phyloP scores from a whole-genome alignment of 2,888 invertebrate genomes.

The Amphipyra berbera region DNA sequence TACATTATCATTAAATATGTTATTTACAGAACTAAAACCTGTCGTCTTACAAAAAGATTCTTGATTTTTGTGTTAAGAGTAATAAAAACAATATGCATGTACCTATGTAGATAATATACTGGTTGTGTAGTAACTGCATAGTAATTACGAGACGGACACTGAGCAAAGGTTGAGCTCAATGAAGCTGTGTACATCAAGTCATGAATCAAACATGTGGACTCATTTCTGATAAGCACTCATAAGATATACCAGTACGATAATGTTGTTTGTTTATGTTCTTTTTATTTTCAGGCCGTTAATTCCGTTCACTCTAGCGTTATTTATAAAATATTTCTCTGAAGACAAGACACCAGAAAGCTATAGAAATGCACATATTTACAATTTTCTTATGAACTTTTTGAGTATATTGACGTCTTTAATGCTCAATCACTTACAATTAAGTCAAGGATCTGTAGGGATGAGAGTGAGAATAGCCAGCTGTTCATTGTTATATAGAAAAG shows the following conservation, averaged over 20 bases:
- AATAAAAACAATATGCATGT: not conserved
- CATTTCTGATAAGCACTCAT: conserved; percentile 18
- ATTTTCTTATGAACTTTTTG: conserved; percentile 90
- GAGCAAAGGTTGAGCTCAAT: conserved; percentile 41
- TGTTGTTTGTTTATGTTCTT: conserved; percentile 10
- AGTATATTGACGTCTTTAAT: conserved; percentile 90
- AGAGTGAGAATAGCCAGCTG: conserved; percentile 93
- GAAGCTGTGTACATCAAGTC: conserved; percentile 18
- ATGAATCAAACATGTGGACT: conserved; percentile 29
- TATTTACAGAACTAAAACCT: too few relatives aligned
- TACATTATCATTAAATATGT: too few relatives aligned
- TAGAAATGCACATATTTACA: conserved; percentile 92
- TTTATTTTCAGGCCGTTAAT: conserved; percentile 89
- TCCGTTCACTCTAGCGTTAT: conserved; percentile 90
- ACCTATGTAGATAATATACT: not conserved
- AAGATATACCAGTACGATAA: conserved; percentile 4
- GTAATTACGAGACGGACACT: conserved; percentile 13
- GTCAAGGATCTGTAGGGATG: conserved; percentile 93
- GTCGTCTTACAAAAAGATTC: too few relatives aligned
- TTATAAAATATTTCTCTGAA: conserved; percentile 91
- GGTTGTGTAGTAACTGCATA: conserved; percentile 4
- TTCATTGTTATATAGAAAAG: conserved; percentile 95
- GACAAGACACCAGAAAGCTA: conserved; percentile 83
- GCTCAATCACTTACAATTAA: conserved; percentile 91
- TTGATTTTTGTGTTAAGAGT: too few relatives aligned